A percentile compares a stretch with the other conserved stretches of the same genome.
phyloP scores from a whole-genome alignment of 2,888 invertebrate species.

The Rapana venosa region DNA sequence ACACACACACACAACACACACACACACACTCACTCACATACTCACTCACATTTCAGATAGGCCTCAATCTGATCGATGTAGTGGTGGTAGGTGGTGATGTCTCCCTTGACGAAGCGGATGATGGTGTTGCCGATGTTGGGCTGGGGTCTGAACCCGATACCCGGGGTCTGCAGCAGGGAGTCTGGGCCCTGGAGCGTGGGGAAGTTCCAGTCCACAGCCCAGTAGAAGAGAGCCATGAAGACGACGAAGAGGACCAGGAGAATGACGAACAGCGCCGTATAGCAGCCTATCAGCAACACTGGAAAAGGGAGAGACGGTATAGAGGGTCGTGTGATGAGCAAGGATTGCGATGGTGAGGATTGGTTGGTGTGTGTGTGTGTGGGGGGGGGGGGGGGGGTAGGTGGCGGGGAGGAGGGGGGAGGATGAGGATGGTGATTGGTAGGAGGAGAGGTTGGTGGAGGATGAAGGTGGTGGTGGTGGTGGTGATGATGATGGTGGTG shows the following conservation, averaged over 20 bases:
- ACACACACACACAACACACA: background rate
- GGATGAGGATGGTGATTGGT: too few relatives aligned
- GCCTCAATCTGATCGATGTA: conserved; percentile 68
- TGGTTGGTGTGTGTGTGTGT: too few relatives aligned
- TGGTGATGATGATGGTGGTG: too few relatives aligned
- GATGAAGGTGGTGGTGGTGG: too few relatives aligned
- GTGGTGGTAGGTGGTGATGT: conserved; percentile 66
- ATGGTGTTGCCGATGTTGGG: conserved; percentile 96
- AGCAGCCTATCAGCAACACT: conserved; percentile 84
- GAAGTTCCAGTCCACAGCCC: conserved; percentile 57
- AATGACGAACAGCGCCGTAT: conserved; percentile 93
- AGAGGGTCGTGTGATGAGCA: too few relatives aligned
- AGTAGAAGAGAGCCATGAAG: conserved; percentile 90
- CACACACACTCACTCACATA: background rate
- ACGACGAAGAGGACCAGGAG: conserved; percentile 95
- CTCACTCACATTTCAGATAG: background rate
- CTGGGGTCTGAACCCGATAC: conserved; percentile 97
- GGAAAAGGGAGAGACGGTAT: too few relatives aligned
- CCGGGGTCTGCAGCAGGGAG: conserved; percentile 80
- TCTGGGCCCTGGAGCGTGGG: conserved; percentile 59
- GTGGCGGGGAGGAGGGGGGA: too few relatives aligned
- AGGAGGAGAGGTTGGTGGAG: too few relatives aligned
- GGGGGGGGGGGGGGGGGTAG: too few relatives aligned
- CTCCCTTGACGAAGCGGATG: conserved; percentile 89
- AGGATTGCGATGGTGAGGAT: too few relatives aligned